Evolutionary conservation across 1,140 invertebrate genomes (phyloP).

Genomic region (Lasioglossum baleicum): DNA sequence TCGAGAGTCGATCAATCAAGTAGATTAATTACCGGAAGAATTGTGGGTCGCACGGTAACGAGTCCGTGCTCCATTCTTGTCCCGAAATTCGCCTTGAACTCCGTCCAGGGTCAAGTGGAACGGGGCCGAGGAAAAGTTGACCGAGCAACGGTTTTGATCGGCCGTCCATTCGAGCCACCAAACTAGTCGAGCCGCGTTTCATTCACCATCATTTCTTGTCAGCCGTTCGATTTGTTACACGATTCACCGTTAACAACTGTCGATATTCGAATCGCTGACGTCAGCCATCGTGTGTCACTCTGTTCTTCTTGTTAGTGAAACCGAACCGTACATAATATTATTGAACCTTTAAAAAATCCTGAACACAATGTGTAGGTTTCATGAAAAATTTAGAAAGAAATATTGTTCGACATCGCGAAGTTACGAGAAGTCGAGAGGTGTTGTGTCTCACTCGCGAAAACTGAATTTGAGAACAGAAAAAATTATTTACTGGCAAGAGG

Average conservation of each 20-base stretch:
- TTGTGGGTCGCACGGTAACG: neutral
- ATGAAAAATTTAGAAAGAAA: too few species aligned
- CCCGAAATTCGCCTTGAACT: constrained; percentile 28
- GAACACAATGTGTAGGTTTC: too few species aligned
- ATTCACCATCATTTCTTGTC: constrained; percentile 22
- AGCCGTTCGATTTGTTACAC: constrained; percentile 20
- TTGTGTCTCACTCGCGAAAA: too few species aligned
- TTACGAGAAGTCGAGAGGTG: too few species aligned
- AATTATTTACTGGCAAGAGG: too few species aligned
- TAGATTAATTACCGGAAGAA: neutral
- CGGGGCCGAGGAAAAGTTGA: constrained; percentile 33
- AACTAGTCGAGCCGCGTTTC: constrained; percentile 37
- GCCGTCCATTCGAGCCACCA: constrained; percentile 16
- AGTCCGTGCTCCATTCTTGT: neutral
- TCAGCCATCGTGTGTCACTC: neutral
- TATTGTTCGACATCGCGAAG: too few species aligned
- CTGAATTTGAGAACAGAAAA: too few species aligned
- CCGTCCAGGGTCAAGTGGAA: constrained; percentile 17
- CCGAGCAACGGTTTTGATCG: constrained; percentile 42
- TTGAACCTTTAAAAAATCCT: too few species aligned
- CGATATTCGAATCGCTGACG: neutral
- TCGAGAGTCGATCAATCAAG: neutral
- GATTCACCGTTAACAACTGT: constrained; percentile 16
- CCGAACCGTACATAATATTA: too few species aligned
- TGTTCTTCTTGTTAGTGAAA: too few species aligned